Evolutionary conservation across 2,797 vertebrate species (phyloP), one percentile per base, ranked within the genome.

Genomic region (Momotus momota): DNA sequence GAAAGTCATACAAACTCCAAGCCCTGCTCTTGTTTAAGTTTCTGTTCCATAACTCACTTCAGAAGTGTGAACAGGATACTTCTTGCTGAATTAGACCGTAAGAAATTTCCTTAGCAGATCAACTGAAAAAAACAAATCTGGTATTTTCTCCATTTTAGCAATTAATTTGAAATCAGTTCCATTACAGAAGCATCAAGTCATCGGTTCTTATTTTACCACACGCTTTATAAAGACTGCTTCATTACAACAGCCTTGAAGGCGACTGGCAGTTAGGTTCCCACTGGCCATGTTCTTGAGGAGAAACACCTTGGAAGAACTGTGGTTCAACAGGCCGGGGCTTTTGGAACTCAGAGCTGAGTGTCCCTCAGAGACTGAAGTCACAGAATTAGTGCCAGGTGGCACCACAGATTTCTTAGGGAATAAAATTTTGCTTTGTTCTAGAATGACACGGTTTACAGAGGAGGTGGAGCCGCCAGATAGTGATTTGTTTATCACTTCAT

Each of bases 171-270:
- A 77, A 80, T 46, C 52, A 60, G 29, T 67, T 92, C 48, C 55
- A 45, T 78, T 67, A 92, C 70, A 94, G 84, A 89, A 79, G 43
- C 40, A 88, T 97, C 86, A 96, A 81, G 91, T 95, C 81, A 93
- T 93, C 23, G 89, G 97, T 71, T 96, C 93, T 67, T 96, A 94
- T 84, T 96, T 97, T 85, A 97, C 64, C 78, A 84, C 81, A 85
- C 1, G 73, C 67, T 94, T 93, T 75, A 87, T 88, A 58, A 95
- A 89, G 61, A 84, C 49, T 77, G 91, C 58, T 78, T 95, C 19
- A 1, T 87, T 91, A 87, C 54, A 87, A 85, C 21, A 86, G 81
- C 85, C 65, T 90, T 74, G 93, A 86, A 91, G 41, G 31, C 74
- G 41, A 88, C 22, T 0, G 0, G 51, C 60, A 85, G 77, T 49